Base-by-base conservation (phyloP, 2,888 invertebrate genomes). In the Portevinia maculata region DNA sequence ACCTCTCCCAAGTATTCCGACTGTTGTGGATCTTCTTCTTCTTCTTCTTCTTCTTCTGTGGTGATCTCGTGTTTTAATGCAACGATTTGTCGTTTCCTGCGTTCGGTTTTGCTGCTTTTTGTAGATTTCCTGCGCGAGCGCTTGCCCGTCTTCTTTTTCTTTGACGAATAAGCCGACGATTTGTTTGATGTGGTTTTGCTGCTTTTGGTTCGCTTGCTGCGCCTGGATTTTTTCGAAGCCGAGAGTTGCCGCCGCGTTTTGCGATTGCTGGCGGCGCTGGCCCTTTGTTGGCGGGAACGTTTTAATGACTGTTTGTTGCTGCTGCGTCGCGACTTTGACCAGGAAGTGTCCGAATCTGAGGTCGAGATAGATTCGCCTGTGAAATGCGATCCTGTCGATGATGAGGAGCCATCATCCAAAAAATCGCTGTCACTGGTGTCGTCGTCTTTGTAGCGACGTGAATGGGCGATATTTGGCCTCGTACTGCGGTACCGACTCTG, bases 261-360 rank as follows among this genome's bases (percentile, higher is more conserved):
- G 21, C 71, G 59, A 28, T 75, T 75, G 28, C 19, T 64, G 19
- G 71, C 50, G 39, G 67, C 50, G 62, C 21, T 81, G 32, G 52
- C 21, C 13, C 78, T 83, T 62, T 57, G 78, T 30, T 78, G 83
- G 78, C 76, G 83, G 83, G 83, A 78, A 67, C 83, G 78, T 67
- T 78, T 76, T 8, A 83, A 52, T 83, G 83, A 78, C 41, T 78
- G 76, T 60, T 83, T 83, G 41, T 83, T 78, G 37, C 65, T 71
- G 65, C 57, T 78, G 50, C 78, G 78, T 1, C 78, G 65, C 1
- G 83, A 70, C 30, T 83, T 83, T 0, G 83, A 83, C 83, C 83
- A 83, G 1, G 83, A 78, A 19, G 71, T 83, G 13, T 83, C 83
- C 0, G 83, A 78, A 9, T 73, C 83, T 5, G 83, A 83, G 30